Percentiles rank a stretch among this genome's conserved stretches.
Evolutionary conservation across 2,113 vertebrate genomes (phyloP).

Genomic region (Cottus gobio): DNA sequence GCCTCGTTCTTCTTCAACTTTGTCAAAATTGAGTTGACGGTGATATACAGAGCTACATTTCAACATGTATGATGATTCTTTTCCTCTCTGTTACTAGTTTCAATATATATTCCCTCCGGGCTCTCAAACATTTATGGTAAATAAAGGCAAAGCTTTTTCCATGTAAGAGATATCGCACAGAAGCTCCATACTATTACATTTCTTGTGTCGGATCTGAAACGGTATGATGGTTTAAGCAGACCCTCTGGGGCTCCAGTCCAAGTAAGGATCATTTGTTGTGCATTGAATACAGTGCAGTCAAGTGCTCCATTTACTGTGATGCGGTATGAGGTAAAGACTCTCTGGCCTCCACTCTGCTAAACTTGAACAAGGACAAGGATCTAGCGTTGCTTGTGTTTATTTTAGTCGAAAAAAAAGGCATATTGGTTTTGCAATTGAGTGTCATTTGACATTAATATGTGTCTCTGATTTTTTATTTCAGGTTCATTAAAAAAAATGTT

Average conservation of each 20-base stretch:
- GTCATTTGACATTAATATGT: neutral
- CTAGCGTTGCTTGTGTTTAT: neutral
- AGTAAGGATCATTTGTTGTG: slow-evolving; percentile 7
- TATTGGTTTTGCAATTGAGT: neutral
- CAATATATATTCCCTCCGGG: neutral
- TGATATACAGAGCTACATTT: neutral
- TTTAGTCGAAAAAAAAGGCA: neutral
- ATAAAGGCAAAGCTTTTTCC: neutral
- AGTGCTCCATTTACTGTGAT: neutral
- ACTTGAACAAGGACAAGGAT: neutral
- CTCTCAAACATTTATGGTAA: neutral
- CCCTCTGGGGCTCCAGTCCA: neutral
- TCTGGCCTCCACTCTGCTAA: neutral
- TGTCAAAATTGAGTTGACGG: neutral
- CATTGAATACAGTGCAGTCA: neutral
- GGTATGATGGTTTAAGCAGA: neutral
- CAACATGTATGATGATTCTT: neutral
- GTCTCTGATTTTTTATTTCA: neutral
- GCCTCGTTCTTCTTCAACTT: neutral
- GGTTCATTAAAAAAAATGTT: neutral
- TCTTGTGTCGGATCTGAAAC: neutral
- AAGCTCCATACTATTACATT: neutral
- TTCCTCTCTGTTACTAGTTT: neutral
- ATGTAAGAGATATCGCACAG: neutral
- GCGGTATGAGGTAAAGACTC: neutral